Conservation (phyloP, 1,140 invertebrate genomes). For the Meloidogyne exigua region DNA sequence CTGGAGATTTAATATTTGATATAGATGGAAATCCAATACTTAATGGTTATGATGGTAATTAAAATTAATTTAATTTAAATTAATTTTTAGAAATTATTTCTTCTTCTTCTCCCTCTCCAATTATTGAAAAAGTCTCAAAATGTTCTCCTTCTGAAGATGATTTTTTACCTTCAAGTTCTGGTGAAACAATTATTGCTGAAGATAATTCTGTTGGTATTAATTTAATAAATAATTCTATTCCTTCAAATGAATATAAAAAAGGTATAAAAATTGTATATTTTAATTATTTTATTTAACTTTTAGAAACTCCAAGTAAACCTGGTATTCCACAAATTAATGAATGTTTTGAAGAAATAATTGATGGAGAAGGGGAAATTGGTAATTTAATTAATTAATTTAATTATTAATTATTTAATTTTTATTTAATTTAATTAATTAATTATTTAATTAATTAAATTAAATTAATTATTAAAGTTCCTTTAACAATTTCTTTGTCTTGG, state of each 20-base stretch:
- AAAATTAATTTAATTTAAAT: not conserved
- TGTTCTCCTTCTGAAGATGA: constrained; percentile 9
- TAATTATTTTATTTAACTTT: constrained; percentile 13
- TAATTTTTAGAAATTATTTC: not conserved
- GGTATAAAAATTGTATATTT: not conserved
- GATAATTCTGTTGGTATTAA: constrained; percentile 53
- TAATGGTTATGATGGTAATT: constrained; percentile 49
- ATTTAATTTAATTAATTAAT: not conserved
- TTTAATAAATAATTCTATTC: constrained; percentile 30
- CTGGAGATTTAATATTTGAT: constrained; percentile 58
- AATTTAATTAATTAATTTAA: not conserved
- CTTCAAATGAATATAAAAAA: not conserved
- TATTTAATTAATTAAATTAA: not conserved
- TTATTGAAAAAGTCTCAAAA: not conserved
- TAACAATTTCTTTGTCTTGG: constrained; percentile 53
- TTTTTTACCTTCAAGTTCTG: not conserved
- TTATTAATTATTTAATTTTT: not conserved
- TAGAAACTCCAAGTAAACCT: constrained; percentile 50
- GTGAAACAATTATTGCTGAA: constrained; percentile 15
- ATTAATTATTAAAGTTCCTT: not conserved
- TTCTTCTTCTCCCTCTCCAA: not conserved
- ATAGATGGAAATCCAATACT: constrained; percentile 56
- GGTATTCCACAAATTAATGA: constrained; percentile 57
- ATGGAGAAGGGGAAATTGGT: constrained; percentile 18
- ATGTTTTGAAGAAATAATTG: constrained; percentile 28